Evolutionary conservation across 1,140 invertebrate species (phyloP), one percentile per base, ranked within the genome.

Genomic region (Cotesia glomerata): DNA sequence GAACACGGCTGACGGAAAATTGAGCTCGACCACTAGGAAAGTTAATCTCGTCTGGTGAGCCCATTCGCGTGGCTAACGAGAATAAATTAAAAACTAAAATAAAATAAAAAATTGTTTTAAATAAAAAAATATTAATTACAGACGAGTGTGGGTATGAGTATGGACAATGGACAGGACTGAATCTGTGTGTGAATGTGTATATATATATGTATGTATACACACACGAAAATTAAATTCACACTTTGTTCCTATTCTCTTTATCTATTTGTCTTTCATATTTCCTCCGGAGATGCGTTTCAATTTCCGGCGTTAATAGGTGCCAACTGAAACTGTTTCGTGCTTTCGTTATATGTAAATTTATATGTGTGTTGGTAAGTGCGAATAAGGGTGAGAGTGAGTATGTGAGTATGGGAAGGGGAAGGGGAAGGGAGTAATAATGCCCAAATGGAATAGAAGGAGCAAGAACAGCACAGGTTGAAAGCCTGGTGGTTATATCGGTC

Each of bases 231-330:
- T 45, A 45, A 45, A 45, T 45, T 45, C 39, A 45, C 39, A 45
- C 39, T 45, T 45, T 45, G 39, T 45, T 11, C 52, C 7, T 56
- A 61, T 61, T 26, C 26, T 61, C 58, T 61, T 32, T 61, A 61
- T 61, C 16, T 64, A 64, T 36, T 13, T n/a, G 34, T 61, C 14
- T 59, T 61, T 26, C 58, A 36, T n/a, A 39, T 51, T 39, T 52
- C 39, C 18, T 18, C 14, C 36, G 58, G 14, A 51, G 69, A 52
- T 70, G 49, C 69, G 34, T 70, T 70, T 70, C 69, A 62, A 70
- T 70, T 70, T 70, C 69, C 69, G 39, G n/a, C 26, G 18, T 59
- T 51, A 70, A 70, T 62, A 70, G 59, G 13, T 51, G 58, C 54
- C 14, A 68, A 56, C 51, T 13, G n/a, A 54, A 16, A 54, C 11